Evolutionary conservation across 2,888 invertebrate species (phyloP).

Genomic region (Rutpela maculata): DNA sequence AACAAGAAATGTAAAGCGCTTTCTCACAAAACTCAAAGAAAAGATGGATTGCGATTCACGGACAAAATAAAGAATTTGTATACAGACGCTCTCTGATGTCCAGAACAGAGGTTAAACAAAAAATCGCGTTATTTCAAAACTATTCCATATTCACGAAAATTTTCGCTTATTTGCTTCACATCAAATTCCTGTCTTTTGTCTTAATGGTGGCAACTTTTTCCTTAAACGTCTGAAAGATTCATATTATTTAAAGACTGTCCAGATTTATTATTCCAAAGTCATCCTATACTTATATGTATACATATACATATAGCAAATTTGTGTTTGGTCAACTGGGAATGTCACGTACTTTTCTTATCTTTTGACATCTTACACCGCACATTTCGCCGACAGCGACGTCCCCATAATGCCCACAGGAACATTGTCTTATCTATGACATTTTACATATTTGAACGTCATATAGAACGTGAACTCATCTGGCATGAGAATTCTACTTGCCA

Average conservation of each 20-base stretch:
- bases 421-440: slow-evolving; percentile 12
- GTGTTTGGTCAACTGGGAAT: slow-evolving; percentile 24
- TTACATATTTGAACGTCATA: slow-evolving; percentile 12
- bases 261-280: not conserved
- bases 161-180: too few species aligned
- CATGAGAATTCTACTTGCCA: not conserved
- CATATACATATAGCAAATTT: not conserved
- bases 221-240: too few species aligned
- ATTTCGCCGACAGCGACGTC: not conserved
- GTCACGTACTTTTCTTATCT: slow-evolving; percentile 15
- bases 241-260: not conserved
- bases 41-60: too few species aligned
- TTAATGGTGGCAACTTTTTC: too few species aligned
- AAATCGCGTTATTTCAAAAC: too few species aligned
- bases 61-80: too few species aligned
- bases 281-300: not conserved
- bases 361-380: not conserved
- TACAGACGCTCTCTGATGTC: too few species aligned
- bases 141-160: too few species aligned
- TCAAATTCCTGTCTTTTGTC: too few species aligned
- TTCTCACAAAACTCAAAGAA: too few species aligned
- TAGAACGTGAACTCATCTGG: not conserved
- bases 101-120: too few species aligned
- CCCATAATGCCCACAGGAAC: not conserved
- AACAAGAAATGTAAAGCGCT: too few species aligned